A percentile compares a stretch with the other conserved stretches of the same genome.
phyloP scores from a whole-genome alignment of 2,888 invertebrate genomes.

The Drosophila stalkeri region DNA sequence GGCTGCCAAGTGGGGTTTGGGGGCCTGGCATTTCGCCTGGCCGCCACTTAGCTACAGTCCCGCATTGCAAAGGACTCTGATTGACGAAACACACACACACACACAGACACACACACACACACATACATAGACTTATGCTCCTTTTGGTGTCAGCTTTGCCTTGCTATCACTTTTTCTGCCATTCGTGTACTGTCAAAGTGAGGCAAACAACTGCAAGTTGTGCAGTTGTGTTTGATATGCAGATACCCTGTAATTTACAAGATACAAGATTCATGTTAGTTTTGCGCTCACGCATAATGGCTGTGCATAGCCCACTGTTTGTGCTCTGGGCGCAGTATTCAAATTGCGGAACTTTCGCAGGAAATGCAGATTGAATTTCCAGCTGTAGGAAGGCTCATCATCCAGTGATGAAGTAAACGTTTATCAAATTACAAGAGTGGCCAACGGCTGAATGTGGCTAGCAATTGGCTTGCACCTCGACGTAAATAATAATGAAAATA shows the following conservation, averaged over 20 bases:
- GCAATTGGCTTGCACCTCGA: background rate
- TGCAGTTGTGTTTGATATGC: background rate
- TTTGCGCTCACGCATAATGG: too few species aligned
- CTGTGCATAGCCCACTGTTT: background rate
- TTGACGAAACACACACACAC: conserved; percentile 9
- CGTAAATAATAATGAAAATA: conserved; percentile 6
- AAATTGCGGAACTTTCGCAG: conserved; percentile 46
- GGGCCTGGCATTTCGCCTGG: conserved; percentile 11
- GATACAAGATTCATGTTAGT: too few species aligned
- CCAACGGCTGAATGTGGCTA: conserved; percentile 23
- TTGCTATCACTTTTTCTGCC: conserved; percentile 26
- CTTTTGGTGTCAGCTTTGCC: conserved; percentile 20
- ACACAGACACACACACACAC: background rate
- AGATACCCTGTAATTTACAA: conserved; percentile 31
- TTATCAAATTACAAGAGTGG: conserved; percentile 55
- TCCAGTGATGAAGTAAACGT: conserved; percentile 42
- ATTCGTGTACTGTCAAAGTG: conserved; percentile 4
- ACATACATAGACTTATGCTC: background rate
- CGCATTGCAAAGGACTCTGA: conserved; percentile 39
- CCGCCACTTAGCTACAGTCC: conserved; percentile 37
- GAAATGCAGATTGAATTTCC: conserved; percentile 61
- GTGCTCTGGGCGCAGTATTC: conserved; percentile 4
- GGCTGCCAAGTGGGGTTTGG: conserved; percentile 45
- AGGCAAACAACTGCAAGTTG: too few species aligned
- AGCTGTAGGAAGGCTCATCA: conserved; percentile 52